phyloP scores from a whole-genome alignment of 2,113 vertebrate species.

The Psephotus haematonotus region DNA sequence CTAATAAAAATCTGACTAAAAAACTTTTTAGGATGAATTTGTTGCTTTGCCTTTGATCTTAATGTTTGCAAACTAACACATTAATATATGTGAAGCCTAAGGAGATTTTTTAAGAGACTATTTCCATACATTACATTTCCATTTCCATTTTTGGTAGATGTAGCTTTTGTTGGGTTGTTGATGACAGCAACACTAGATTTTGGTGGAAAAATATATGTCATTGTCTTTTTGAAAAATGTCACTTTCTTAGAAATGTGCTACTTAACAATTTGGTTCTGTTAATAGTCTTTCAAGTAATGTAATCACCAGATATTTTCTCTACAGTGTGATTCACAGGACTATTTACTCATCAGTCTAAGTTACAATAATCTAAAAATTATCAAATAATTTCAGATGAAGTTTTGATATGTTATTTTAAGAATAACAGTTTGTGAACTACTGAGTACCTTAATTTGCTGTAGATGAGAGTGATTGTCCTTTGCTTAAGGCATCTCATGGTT shows the following conservation, averaged over 20 bases:
- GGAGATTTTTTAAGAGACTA: constrained; percentile 81
- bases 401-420: constrained; percentile 3
- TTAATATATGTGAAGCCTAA: constrained; percentile 85
- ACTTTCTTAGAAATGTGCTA: constrained; percentile 15
- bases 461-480: neutral
- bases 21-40: constrained; percentile 94
- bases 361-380: constrained; percentile 1
- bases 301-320: constrained; percentile 17
- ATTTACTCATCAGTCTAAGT: constrained; percentile 22
- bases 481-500: neutral
- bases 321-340: neutral
- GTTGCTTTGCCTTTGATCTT: constrained; percentile 86
- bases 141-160: too few species aligned
- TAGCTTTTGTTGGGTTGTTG: too few species aligned
- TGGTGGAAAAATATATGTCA: constrained; percentile 53
- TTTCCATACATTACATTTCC: constrained; percentile 74
- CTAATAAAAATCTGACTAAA: constrained; percentile 95
- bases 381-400: neutral
- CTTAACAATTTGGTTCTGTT: constrained; percentile 42
- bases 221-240: constrained; percentile 46
- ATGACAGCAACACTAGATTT: too few species aligned
- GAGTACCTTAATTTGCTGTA: neutral
- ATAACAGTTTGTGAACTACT: neutral
- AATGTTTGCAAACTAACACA: constrained; percentile 87
- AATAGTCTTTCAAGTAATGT: neutral